Evolutionary conservation across 2,113 vertebrate species (phyloP).

Genomic region (Sinocyclocheilus rhinocerous): DNA sequence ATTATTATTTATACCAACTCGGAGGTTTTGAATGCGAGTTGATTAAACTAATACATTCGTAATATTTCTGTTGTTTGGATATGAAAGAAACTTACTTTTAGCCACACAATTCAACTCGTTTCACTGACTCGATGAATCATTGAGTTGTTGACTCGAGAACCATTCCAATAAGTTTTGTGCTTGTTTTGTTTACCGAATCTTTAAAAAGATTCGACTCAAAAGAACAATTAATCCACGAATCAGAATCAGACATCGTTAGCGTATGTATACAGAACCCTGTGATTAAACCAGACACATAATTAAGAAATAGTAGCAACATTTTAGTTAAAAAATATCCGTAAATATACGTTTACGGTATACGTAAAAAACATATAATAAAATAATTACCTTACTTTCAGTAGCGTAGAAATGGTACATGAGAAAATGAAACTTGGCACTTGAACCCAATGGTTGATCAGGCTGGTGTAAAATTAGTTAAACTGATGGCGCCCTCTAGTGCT

Average conservation of each 20-base stretch:
- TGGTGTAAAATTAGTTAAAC: not conserved
- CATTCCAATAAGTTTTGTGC: not conserved
- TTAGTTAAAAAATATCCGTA: not conserved
- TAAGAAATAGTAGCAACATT: not conserved
- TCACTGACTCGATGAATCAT: not conserved
- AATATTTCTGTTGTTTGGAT: not conserved
- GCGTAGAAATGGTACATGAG: too few species aligned
- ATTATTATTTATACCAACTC: not conserved
- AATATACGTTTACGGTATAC: too few species aligned
- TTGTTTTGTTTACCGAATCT: not conserved
- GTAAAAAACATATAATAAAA: too few species aligned
- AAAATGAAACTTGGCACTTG: not conserved
- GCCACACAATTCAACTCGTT: not conserved
- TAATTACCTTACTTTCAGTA: too few species aligned
- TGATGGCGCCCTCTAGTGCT: constrained; percentile 38
- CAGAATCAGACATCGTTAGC: not conserved
- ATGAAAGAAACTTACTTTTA: not conserved
- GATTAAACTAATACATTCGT: not conserved
- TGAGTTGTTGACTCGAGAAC: not conserved
- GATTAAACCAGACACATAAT: not conserved
- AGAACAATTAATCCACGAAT: not conserved
- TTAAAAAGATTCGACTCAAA: not conserved
- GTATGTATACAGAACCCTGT: not conserved
- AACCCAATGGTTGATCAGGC: not conserved
- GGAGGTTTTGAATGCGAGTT: not conserved